These are phyloP conservation scores for Stomorhina lunata DNA, from an alignment of 2,888 invertebrate species.

Conservation along the genomic window DNA sequence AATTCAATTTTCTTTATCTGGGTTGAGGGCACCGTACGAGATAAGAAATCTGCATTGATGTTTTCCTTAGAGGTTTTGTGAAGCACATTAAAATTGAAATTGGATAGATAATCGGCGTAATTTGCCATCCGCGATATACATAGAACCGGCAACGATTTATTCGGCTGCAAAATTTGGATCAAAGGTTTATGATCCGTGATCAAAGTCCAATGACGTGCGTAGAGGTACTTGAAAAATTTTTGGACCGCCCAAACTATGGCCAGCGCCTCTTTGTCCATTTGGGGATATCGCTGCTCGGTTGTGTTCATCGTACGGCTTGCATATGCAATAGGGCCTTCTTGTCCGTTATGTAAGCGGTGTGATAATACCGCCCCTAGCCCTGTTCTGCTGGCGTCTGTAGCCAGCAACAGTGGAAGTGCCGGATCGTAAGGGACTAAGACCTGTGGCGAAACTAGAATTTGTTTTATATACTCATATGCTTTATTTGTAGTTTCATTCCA, in stretches of 20 bases:
- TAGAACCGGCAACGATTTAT: conserved; percentile 45
- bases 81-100: conserved; percentile 34
- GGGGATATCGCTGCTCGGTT: conserved; percentile 30
- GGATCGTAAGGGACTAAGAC: conserved; percentile 58
- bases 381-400: conserved; percentile 52
- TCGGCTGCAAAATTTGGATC: conserved; percentile 50
- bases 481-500: conserved; percentile 8
- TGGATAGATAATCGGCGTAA: conserved; percentile 50
- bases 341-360: conserved; percentile 25
- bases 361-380: conserved; percentile 57
- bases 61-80: neutral
- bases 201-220: conserved; percentile 45
- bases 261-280: conserved; percentile 50
- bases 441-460: conserved; percentile 35
- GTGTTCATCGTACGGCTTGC: conserved; percentile 18
- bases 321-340: conserved; percentile 54
- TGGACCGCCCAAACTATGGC: conserved; percentile 50
- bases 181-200: conserved; percentile 61
- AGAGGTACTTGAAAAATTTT: conserved; percentile 48
- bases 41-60: no score
- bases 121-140: conserved; percentile 59
- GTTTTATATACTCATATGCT: conserved; percentile 18
- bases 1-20: no score
- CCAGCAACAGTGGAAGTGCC: conserved; percentile 44
- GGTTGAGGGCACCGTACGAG: no score